phyloP scores from a whole-genome alignment of 2,888 invertebrate genomes.

The Pristionchus exspectatus region DNA sequence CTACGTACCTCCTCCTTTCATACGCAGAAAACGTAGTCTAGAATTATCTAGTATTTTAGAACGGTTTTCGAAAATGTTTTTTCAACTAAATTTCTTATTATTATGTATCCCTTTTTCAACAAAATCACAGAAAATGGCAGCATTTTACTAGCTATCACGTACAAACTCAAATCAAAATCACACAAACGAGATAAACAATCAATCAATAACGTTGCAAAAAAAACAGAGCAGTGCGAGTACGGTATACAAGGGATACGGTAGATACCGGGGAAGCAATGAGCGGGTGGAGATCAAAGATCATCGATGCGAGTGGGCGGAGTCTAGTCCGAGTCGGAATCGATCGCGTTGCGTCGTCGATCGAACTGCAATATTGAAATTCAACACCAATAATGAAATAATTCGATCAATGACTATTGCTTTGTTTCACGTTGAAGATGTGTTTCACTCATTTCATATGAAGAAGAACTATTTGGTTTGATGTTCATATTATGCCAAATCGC shows the following conservation, averaged over 20 bases:
- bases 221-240: slow-evolving; percentile 11
- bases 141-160: slow-evolving; percentile 29
- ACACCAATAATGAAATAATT: not conserved
- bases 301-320: not conserved
- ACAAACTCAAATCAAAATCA: slow-evolving; percentile 26
- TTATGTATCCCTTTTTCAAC: not conserved
- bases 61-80: too few relatives aligned
- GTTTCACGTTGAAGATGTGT: too few relatives aligned
- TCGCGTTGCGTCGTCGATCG: slow-evolving; percentile 75
- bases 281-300: slow-evolving; percentile 18
- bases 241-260: slow-evolving; percentile 55
- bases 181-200: slow-evolving; percentile 34
- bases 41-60: too few relatives aligned
- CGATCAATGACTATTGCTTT: too few relatives aligned
- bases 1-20: not conserved
- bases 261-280: slow-evolving; percentile 42
- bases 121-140: not conserved
- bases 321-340: slow-evolving; percentile 80
- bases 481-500: too few relatives aligned
- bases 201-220: slow-evolving; percentile 39
- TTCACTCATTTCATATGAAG: too few relatives aligned
- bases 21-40: too few relatives aligned
- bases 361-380: slow-evolving; percentile 65
- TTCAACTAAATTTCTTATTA: not conserved
- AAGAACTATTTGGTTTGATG: too few relatives aligned